Base-by-base conservation (phyloP, 2,888 invertebrate genomes). In the Lissocephala sabroskyi region DNA sequence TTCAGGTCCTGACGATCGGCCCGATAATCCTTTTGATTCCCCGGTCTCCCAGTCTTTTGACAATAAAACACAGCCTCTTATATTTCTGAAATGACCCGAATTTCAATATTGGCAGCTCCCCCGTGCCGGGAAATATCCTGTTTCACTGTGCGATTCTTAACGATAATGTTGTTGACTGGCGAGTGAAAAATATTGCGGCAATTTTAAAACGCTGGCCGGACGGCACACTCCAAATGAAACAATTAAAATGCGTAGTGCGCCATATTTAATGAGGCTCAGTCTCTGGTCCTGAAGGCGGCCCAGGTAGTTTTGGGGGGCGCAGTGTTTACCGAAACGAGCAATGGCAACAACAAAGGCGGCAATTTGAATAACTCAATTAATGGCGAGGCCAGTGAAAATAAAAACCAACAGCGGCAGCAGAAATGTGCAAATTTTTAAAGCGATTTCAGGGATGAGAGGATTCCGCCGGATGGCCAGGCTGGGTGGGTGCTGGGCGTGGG, bases 361-460 rank as follows among this genome's bases (percentile, higher is more conserved):
- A 64, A 57, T 56, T 61, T 65, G 51, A 56, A 56, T 58, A 53
- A 59, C 51, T 63, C 47, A 52, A 58, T 67, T 52, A 56, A 66
- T 58, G 61, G 37, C 39, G 52, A 26, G 59, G 42, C 52, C 39
- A 47, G 36, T 16, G 16, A 42, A 29, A 19, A 43, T 37, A 7
- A 43, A 23, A 47, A 55, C 41, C 19, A 29, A 26, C 18, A 46
- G 41, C 41, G 47, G 45, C 35, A 36, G 37, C 16, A 16, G 14
- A 44, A 41, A 4, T 30, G 29, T 5, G 19, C 43, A 37, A 48
- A 13, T 28, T 23, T 48, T 50, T 49, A 42, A 32, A 32, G 43
- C 41, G 40, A 55, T 43, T 47, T 57, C 14, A 11, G n/a, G 13
- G 13, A 6, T 4, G 13, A 32, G 32, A 6, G 32, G 13, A 6